Percentiles rank a stretch among this genome's conserved stretches.
Conservation (phyloP, 2,888 invertebrate species). For the Cancer borealis region DNA sequence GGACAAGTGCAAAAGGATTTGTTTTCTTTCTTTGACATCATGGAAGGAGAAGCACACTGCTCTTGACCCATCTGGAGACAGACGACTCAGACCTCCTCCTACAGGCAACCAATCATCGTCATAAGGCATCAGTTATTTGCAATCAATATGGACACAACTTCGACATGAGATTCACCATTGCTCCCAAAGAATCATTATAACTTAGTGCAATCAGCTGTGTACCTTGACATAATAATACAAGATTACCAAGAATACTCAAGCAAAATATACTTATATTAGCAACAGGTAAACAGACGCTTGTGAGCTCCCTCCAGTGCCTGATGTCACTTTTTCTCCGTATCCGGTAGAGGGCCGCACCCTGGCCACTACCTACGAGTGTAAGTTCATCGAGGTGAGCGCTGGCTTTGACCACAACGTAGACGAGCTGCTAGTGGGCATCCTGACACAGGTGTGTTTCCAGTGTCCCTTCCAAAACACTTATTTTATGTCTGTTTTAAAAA, state of each 20-base stretch:
- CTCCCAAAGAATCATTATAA: not conserved
- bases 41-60: no score
- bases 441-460: conserved; percentile 79
- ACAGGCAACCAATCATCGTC: no score
- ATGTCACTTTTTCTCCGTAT: not conserved
- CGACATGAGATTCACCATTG: not conserved
- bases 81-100: no score
- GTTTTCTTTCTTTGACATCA: no score
- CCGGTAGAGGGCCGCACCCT: conserved; percentile 80
- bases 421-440: conserved; percentile 82
- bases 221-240: not conserved
- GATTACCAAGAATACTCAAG: not conserved
- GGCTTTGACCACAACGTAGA: conserved; percentile 82
- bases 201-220: not conserved
- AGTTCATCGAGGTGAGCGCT: conserved; percentile 82
- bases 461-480: not conserved
- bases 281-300: not conserved
- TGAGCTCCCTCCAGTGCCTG: not conserved
- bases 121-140: no score
- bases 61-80: no score
- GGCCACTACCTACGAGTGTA: conserved; percentile 81
- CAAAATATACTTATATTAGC: not conserved
- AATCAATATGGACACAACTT: not conserved
- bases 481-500: not conserved
- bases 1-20: no score